Evolutionary conservation across 2,888 invertebrate species (phyloP).

Genomic region (Sphaeridia pumilis): DNA sequence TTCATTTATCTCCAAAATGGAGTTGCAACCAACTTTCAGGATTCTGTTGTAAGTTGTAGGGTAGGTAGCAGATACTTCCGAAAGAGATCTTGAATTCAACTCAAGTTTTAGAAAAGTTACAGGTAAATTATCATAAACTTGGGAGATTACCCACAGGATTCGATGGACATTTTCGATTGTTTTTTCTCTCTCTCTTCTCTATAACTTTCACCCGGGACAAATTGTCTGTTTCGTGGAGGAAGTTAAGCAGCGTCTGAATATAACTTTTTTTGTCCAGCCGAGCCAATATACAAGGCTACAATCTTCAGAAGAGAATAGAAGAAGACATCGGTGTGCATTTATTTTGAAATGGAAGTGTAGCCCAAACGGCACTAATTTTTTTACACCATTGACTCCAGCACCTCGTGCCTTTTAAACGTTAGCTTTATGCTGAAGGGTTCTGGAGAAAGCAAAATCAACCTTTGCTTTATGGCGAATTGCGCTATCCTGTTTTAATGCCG

Average conservation of each 20-base stretch:
- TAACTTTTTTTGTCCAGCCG: not conserved
- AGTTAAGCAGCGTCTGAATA: no score
- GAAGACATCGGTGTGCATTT: no score
- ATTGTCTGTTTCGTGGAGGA: not conserved
- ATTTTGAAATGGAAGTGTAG: no score
- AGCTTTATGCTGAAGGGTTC: not conserved
- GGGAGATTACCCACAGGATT: not conserved
- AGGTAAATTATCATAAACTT: conserved; percentile 2
- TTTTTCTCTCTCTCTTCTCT: not conserved
- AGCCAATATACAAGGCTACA: not conserved
- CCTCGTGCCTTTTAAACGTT: not conserved
- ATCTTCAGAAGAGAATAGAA: not conserved
- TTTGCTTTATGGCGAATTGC: no score
- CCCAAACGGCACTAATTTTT: not conserved
- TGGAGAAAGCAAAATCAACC: not conserved
- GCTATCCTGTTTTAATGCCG: not conserved
- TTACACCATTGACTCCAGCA: conserved; percentile 3
- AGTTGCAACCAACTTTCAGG: no score
- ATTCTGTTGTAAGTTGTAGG: no score
- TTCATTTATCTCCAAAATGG: conserved; percentile 5
- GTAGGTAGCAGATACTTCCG: no score
- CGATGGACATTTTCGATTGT: not conserved
- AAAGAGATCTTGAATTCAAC: no score
- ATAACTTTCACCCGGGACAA: no score
- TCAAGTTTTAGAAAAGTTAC: no score